Conservation (phyloP, 37 sponge, comb jelly and placozoan genomes). For the Crambe crambe region DNA sequence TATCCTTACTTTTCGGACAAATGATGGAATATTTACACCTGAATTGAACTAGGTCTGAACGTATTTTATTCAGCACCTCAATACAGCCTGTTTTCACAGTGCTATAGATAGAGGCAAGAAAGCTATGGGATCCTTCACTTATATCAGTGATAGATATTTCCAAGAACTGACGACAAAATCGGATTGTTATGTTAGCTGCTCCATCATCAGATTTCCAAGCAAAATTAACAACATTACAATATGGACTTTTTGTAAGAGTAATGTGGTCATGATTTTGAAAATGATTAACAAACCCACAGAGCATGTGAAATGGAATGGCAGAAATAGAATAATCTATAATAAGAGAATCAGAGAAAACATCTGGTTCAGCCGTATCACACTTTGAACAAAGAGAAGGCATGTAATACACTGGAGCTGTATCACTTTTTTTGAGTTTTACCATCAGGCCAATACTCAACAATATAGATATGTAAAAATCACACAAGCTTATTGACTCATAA, state of each 20-base stretch:
- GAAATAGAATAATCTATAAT: neutral
- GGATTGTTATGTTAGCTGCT: neutral
- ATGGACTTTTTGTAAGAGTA: neutral
- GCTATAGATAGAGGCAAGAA: neutral
- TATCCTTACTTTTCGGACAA: neutral
- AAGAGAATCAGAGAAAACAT: neutral
- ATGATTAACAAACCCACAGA: neutral
- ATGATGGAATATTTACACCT: neutral
- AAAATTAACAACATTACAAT: neutral
- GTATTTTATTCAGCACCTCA: neutral
- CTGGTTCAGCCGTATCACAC: neutral
- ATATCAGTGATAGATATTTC: neutral
- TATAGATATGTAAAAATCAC: neutral
- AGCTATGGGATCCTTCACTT: neutral
- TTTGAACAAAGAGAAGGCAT: conserved; percentile 1
- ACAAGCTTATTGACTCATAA: neutral
- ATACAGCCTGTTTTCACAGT: conserved; percentile 1
- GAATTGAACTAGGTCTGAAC: neutral
- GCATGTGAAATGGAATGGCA: neutral
- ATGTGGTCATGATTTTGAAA: neutral
- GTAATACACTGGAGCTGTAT: too few species aligned
- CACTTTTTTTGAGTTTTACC: neutral
- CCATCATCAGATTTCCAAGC: neutral
- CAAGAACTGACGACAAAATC: neutral
- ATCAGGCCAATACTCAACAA: neutral